phyloP scores from a whole-genome alignment of 2,113 vertebrate species.

The Nymphicus hollandicus region DNA sequence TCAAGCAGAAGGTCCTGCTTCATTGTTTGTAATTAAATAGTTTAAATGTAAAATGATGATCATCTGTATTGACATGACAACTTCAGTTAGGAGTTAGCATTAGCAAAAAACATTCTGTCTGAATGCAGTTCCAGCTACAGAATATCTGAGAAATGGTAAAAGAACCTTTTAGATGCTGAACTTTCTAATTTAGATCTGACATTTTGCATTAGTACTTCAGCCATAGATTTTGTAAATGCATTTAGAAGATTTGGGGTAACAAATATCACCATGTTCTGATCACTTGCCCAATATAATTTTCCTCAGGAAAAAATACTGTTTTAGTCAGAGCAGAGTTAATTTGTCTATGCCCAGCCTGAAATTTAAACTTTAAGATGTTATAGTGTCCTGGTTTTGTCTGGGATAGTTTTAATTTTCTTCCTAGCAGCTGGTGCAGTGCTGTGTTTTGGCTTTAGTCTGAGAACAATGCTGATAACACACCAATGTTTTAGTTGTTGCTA shows the following conservation, averaged over 20 bases:
- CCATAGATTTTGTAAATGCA: background rate
- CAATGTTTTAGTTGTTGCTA: background rate
- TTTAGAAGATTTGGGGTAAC: background rate
- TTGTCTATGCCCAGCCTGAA: background rate
- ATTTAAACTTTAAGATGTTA: background rate
- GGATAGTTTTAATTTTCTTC: background rate
- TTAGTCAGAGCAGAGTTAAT: background rate
- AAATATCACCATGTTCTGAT: background rate
- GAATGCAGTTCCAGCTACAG: background rate
- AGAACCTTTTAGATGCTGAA: background rate
- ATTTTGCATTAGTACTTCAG: background rate
- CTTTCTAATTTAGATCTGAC: background rate
- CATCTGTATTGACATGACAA: background rate
- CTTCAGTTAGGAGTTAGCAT: background rate
- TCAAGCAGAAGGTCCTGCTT: background rate
- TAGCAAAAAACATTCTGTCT: background rate
- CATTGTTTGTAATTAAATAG: background rate
- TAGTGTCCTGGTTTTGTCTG: background rate
- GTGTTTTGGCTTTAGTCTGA: background rate
- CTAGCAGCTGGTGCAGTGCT: background rate
- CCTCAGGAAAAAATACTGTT: background rate
- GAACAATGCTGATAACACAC: background rate
- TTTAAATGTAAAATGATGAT: background rate
- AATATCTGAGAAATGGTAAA: background rate
- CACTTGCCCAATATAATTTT: background rate